Evolutionary conservation across 2,113 vertebrate genomes (phyloP), one percentile per base, ranked within the genome.

Genomic region (Psittacula cyanocephala): DNA sequence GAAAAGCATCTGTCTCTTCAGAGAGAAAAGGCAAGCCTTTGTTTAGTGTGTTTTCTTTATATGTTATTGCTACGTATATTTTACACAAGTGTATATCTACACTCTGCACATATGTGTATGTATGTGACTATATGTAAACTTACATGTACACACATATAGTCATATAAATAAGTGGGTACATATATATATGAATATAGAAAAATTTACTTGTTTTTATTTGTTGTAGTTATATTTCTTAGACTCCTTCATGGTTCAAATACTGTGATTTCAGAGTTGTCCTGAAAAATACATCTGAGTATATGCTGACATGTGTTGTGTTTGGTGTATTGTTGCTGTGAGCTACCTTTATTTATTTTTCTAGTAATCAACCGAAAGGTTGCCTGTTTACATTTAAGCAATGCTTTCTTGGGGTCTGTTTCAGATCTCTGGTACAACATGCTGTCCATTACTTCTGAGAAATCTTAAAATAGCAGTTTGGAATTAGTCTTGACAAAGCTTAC

Each of bases 1-100:
- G 98, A 98, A 86, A 99, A 97, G 72, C 98, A 95, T 81, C 95
- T 99, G 31, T 98, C 98, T 59, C 98, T 99, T 86, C 99, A 99
- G 96, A 98, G 98, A 91, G 99, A 99, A 97, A 99, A 99, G 99
- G 99, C 98, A 98, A 96, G 95, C 63, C 28, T 70, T 65, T 59
- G 7, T 44, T 94, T 69, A 50, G 16, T 60, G 16, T 64, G 89
- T 3, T 22, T 68, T 68, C 23, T 85, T 52, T 24, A 23, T 18
- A 1, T 50, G 6, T 79, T 35, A 24, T 60, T 89, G 85, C 10
- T 72, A 0, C 10, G 15, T 67, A 6, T 86, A 10, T 64, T 88
- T 92, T 53, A 53, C 60, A 29, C 4, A 60, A 39, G 0, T 79
- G 3, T 64, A 3, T 67, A 6, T 41, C 3, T 47, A 23, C 17